Base-by-base conservation (phyloP, 2,797 vertebrate species). In the Meda fulgida region DNA sequence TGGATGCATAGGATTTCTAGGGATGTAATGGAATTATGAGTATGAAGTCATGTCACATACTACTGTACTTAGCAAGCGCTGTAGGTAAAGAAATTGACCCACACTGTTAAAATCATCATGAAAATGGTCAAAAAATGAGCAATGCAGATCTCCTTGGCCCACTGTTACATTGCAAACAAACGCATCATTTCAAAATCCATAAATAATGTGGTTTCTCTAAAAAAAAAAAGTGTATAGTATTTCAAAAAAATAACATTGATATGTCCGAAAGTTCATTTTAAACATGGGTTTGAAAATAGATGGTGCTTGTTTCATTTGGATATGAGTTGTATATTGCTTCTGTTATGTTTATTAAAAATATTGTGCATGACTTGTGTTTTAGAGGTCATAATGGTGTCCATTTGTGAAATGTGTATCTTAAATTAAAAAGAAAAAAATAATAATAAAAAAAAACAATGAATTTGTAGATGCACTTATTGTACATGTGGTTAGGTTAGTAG, bases 381-480 rank as follows among this genome's bases (percentile, higher is more conserved):
- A 97, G 96, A 96, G 90, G 97, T 97, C 97, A 96, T 96, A 97
- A 94, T 96, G 93, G 97, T 97, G 97, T 98, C 97, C 92, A 96
- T 97, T 96, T 94, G 97, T 98, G 98, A 96, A 96, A 95, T 94
- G 96, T 96, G 96, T 96, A 96, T 96, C 93, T 90, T 88, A 94
- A 96, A 95, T 94, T 91, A 94, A 92, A 96, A 94, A 95, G 89
- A 92, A 91, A 91, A 53, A 90, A 95, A 93, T 94, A 89, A 93
- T 91, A 51, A 51, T 51, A 89, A 93, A 93, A 89, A 94, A 93
- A 93, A 91, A 93, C 93, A 93, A 95, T 81, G 94, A 96, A 94
- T 96, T 94, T 89, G 95, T 97, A 98, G 97, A 97, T 97, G 97
- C 97, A 97, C 97, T 97, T 97, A 97, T 94, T 96, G 96, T 96